Base-by-base conservation (phyloP, 2,113 vertebrate species). In the Oryzias curvinotus region DNA sequence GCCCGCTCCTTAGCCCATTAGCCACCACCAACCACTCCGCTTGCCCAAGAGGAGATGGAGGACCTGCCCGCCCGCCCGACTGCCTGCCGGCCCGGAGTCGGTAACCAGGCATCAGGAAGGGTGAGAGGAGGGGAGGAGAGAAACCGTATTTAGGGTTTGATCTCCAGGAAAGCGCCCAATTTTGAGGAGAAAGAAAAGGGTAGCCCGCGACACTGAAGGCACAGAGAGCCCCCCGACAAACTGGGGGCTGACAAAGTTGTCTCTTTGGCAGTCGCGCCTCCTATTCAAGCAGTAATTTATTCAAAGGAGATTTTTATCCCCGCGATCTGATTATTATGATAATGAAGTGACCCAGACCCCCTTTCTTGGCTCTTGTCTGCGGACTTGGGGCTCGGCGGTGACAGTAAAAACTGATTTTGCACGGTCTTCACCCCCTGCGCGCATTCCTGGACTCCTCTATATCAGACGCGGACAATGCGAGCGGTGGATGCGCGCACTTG, bases 271-370 rank as follows among this genome's bases (percentile, higher is more conserved):
- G 91, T 88, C 91, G 90, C 84, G 88, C 91, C 92, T 92, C 89
- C 92, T 92, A 92, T 93, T 92, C 87, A 93, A 90, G 23, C 73
- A 59, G 81, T 91, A 92, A 93, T 93, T 90, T 93, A 93, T 93
- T 93, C 92, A 93, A 92, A 93, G 89, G 92, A 92, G 91, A 92
- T 91, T 93, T 92, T 92, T 85, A 91, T 90, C 91, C 88, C 85
- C 84, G 81, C 82, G 88, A 87, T 89, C 83, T 90, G 85, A 91
- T 94, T 93, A 87, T 93, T 87, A 91, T 92, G 92, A 90, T 91
- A 91, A 92, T 92, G 71, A 79, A 49, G 72, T 68, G 81, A 87
- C 87, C 86, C 61, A 82, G 82, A 86, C 76, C 64, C 79, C 83
- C 61, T 73, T 80, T 90, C 82, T 75, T 55, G 63, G 78, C 81